phyloP scores from a whole-genome alignment of 2,113 vertebrate genomes.

The Odobenus rosmarus region DNA sequence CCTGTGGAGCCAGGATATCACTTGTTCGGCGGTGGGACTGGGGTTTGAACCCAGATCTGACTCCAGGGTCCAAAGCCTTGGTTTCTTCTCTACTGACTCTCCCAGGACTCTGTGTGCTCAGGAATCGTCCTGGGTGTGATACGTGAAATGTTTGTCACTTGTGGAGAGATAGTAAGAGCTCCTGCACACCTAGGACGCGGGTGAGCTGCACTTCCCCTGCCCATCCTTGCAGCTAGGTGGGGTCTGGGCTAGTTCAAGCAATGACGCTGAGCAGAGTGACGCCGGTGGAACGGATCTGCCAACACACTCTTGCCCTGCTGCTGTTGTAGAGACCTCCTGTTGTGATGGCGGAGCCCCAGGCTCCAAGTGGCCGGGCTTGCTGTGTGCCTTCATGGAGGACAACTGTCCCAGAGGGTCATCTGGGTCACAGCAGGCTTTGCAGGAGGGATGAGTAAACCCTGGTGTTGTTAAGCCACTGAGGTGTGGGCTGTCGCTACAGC shows the following conservation, averaged over 20 bases:
- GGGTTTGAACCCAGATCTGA: not conserved
- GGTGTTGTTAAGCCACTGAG: not conserved
- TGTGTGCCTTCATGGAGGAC: not conserved
- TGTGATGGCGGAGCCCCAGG: not conserved
- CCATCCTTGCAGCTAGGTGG: not conserved
- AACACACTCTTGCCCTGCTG: not conserved
- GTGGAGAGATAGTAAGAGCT: not conserved
- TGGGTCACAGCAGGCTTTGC: not conserved
- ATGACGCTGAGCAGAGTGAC: not conserved
- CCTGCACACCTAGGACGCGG: not conserved
- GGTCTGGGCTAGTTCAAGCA: not conserved
- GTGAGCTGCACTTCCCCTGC: no score
- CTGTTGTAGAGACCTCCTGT: accelerated
- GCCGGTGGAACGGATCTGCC: not conserved
- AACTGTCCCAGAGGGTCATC: not conserved
- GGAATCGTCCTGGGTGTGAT: not conserved
- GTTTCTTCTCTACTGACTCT: not conserved
- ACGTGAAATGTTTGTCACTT: not conserved
- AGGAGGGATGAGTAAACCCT: not conserved
- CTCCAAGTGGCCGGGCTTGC: not conserved
- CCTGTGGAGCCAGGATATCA: not conserved
- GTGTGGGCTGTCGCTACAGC: no score
- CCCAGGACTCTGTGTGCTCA: not conserved
- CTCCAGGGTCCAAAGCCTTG: not conserved
- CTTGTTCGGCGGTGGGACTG: not conserved